These are phyloP conservation scores for Zaprionus davidi DNA, from an alignment of 1,140 invertebrate species.

Conservation along the genomic window DNA sequence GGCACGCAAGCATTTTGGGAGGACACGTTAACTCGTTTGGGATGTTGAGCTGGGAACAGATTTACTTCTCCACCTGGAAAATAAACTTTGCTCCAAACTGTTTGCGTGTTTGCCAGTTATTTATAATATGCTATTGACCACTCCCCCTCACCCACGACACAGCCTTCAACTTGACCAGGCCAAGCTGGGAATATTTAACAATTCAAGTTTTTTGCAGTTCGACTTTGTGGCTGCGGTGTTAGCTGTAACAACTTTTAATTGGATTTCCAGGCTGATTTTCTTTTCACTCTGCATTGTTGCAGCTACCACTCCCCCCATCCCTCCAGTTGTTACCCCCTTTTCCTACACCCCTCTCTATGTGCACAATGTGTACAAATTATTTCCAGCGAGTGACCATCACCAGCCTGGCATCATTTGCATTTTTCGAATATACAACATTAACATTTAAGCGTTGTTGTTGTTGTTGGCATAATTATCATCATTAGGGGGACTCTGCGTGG, in stretches of 20 bases:
- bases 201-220: slow-evolving; percentile 38
- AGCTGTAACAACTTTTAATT: slow-evolving; percentile 81
- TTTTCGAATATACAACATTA: slow-evolving; percentile 48
- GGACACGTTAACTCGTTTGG: slow-evolving; percentile 67
- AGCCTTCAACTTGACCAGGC: slow-evolving; percentile 71
- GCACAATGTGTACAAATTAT: slow-evolving; percentile 69
- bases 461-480: slow-evolving; percentile 45
- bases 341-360: slow-evolving; percentile 23
- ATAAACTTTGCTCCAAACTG: slow-evolving; percentile 70
- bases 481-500: slow-evolving; percentile 6
- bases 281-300: slow-evolving; percentile 21
- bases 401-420: slow-evolving; percentile 53
- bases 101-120: slow-evolving; percentile 78
- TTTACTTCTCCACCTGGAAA: slow-evolving; percentile 42
- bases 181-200: slow-evolving; percentile 29
- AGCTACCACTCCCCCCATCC: neutral
- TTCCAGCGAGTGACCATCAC: slow-evolving; percentile 58
- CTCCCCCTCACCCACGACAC: neutral
- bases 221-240: slow-evolving; percentile 55
- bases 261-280: slow-evolving; percentile 64
- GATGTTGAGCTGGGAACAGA: slow-evolving; percentile 12
- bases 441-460: slow-evolving; percentile 27
- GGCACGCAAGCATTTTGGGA: slow-evolving; percentile 58
- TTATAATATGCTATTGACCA: slow-evolving; percentile 59
- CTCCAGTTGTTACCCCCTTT: too few species aligned